Conservation (phyloP, 2,113 vertebrate species). For the Semicossyphus pulcher region DNA sequence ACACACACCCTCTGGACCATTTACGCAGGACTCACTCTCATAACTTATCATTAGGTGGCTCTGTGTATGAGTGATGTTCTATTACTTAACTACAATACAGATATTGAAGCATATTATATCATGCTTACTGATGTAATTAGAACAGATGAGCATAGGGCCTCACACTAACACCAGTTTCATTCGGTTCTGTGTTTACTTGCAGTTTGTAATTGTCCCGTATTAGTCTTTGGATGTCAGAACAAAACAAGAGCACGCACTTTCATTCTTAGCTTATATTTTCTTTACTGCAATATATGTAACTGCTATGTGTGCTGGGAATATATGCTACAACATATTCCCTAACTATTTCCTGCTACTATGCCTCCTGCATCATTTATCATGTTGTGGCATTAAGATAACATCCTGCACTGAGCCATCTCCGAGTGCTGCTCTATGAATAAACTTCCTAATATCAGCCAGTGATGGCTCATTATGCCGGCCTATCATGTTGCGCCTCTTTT, state of each 20-base stretch:
- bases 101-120: slow-evolving; percentile 67
- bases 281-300: slow-evolving; percentile 12
- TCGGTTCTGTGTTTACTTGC: slow-evolving; percentile 31
- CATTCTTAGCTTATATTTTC: slow-evolving; percentile 10
- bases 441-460: slow-evolving; percentile 76
- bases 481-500: slow-evolving; percentile 64
- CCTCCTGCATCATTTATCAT: slow-evolving; percentile 76
- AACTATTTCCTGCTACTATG: slow-evolving; percentile 49
- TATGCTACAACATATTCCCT: slow-evolving; percentile 47
- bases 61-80: slow-evolving; percentile 62
- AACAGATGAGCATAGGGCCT: slow-evolving; percentile 44
- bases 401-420: slow-evolving; percentile 69
- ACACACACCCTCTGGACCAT: slow-evolving; percentile 30
- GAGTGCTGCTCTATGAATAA: slow-evolving; percentile 70
- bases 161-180: neutral
- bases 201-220: slow-evolving; percentile 4
- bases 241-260: neutral
- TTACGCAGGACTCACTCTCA: slow-evolving; percentile 59
- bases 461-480: slow-evolving; percentile 76
- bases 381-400: slow-evolving; percentile 76
- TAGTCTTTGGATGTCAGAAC: slow-evolving; percentile 22
- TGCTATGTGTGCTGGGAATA: slow-evolving; percentile 35
- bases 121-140: slow-evolving; percentile 64
- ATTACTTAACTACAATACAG: slow-evolving; percentile 64
- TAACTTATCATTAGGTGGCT: slow-evolving; percentile 69